Evolutionary conservation across 2,113 vertebrate species (phyloP), one percentile per base, ranked within the genome.

Genomic region (Cheirogaleus medius): DNA sequence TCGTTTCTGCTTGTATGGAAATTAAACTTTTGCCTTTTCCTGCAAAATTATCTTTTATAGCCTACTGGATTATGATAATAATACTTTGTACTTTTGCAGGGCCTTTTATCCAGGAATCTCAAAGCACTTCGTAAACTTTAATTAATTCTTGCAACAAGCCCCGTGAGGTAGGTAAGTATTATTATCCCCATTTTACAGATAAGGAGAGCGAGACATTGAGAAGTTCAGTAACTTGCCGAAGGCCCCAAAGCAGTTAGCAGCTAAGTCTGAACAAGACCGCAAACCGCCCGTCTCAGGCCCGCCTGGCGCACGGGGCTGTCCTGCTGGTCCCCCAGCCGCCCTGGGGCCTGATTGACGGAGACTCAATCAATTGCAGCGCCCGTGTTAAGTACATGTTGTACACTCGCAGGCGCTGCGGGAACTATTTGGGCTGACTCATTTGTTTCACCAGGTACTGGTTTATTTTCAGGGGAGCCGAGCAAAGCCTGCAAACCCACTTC

Each of bases 121-220:
- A 98, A 98, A 98, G 98, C 84, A 8, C 94, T 97, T 92, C 96
- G 95, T 97, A 98, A 97, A 97, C 97, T 91, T 98, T 97, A 98
- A 98, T 98, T 98, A 98, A 97, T 98, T 98, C 98, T 98, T 97
- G 97, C 97, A 97, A 95, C 96, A 97, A 98, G 95, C 91, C 96
- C 93, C 29, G 6, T 92, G 97, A 97, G 95, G 98, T 84, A 96
- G 98, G 97, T 97, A 68, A 97, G 97, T 87, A 74, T 95, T 95
- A 97, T 97, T 97, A 98, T 49, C 92, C 97, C 97, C 96, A 96
- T 97, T 98, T 97, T 78, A 97, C 97, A 97, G 98, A 98, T 98
- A 96, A 97, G 97, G 92, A 85, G 90, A 97, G 64, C 0, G 81
- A 98, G 97, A 92, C 97, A 44, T 23, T 10, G 96, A 95, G 96